Evolutionary conservation across 2,113 vertebrate species (phyloP).

Genomic region (Taxidea taxus): DNA sequence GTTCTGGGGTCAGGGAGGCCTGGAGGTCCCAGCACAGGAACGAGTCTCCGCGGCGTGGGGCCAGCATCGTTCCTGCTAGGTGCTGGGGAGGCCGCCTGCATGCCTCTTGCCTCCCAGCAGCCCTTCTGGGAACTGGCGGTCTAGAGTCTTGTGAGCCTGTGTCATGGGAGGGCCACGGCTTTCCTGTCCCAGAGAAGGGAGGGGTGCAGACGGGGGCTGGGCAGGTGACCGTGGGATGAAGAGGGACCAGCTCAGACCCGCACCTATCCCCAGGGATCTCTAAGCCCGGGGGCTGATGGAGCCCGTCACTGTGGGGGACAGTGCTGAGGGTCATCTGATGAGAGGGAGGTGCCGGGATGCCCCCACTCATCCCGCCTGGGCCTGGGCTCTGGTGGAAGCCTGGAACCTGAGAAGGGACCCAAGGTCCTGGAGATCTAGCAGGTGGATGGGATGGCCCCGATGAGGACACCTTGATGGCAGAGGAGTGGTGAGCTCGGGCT

Average conservation of each 20-base stretch:
- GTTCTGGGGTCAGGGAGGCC: neutral
- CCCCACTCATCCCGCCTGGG: fast-evolving
- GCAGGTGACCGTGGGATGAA: too few relatives aligned
- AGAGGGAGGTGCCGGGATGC: neutral
- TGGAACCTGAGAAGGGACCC: neutral
- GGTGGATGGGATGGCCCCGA: fast-evolving
- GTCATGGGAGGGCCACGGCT: neutral
- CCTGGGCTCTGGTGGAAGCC: neutral
- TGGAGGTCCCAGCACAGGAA: neutral
- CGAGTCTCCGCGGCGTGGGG: neutral
- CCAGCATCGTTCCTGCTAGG: fast-evolving
- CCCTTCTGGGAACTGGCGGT: fast-evolving
- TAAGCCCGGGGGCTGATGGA: fast-evolving
- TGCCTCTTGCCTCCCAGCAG: fast-evolving
- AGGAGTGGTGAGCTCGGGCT: neutral
- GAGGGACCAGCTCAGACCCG: neutral
- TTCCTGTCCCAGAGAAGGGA: neutral
- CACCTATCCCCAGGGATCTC: neutral
- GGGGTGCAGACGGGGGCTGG: fast-evolving
- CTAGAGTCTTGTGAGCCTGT: neutral
- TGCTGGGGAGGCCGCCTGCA: fast-evolving
- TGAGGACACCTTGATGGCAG: neutral
- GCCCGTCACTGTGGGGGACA: fast-evolving
- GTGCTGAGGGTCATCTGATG: fast-evolving
- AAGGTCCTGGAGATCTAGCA: neutral